phyloP scores from a whole-genome alignment of 2,888 invertebrate genomes.

The Nymphalis polychloros region DNA sequence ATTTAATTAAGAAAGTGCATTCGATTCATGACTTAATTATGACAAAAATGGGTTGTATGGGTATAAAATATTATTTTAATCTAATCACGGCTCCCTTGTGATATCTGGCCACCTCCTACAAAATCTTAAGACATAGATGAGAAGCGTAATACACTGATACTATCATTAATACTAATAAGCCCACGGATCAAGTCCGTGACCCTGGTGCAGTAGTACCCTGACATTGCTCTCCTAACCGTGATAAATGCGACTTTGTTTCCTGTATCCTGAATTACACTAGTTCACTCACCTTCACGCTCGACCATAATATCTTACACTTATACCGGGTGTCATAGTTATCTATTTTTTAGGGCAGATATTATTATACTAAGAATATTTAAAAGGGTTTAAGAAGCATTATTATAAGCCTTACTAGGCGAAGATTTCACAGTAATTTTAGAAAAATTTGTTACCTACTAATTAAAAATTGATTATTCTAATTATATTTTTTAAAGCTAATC shows the following conservation, averaged over 20 bases:
- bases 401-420: no score
- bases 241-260: not conserved
- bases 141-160: not conserved
- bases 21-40: constrained; percentile 65
- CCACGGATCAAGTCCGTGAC: not conserved
- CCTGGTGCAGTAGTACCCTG: not conserved
- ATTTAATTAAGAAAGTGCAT: constrained; percentile 63
- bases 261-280: not conserved
- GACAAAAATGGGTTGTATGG: constrained; percentile 60
- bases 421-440: no score
- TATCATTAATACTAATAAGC: not conserved
- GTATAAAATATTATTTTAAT: constrained; percentile 6
- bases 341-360: no score
- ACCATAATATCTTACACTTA: no score
- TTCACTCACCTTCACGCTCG: not conserved
- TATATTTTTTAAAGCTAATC: constrained; percentile 42
- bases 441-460: no score
- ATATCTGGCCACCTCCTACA: no score
- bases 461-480: not conserved
- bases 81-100: not conserved
- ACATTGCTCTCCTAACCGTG: not conserved
- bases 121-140: no score
- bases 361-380: no score
- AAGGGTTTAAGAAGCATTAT: no score
- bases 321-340: no score